These are phyloP conservation scores for Zaprionus capensis DNA, from an alignment of 1,140 invertebrate genomes.

Conservation along the genomic window DNA sequence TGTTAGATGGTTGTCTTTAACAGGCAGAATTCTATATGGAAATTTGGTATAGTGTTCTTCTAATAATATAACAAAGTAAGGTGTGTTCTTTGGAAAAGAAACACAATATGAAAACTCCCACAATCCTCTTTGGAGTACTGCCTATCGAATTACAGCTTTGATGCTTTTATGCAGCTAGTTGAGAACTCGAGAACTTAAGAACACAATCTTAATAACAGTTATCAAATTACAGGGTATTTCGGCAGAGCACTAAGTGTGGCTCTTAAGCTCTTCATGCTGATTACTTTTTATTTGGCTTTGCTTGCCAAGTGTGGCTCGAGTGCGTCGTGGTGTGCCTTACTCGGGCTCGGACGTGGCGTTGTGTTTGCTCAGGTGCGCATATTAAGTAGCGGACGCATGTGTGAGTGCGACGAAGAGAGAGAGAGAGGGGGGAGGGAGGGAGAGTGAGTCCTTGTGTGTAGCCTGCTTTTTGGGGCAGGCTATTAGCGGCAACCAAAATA, in stretches of 20 bases:
- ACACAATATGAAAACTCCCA: too few relatives aligned
- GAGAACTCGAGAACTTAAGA: not conserved
- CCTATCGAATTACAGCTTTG: not conserved
- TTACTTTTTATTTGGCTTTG: slow-evolving; percentile 32
- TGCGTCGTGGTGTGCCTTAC: slow-evolving; percentile 60
- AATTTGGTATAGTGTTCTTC: too few relatives aligned
- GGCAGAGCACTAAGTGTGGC: not conserved
- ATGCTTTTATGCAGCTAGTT: not conserved
- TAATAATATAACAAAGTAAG: too few relatives aligned
- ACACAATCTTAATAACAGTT: not conserved
- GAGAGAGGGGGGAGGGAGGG: slow-evolving; percentile 8
- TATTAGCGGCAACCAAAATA: slow-evolving; percentile 57
- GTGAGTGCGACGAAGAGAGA: slow-evolving; percentile 4
- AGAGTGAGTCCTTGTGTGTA: slow-evolving; percentile 24
- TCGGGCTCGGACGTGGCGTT: slow-evolving; percentile 38
- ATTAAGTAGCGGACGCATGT: slow-evolving; percentile 72
- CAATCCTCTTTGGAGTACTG: too few relatives aligned
- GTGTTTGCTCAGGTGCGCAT: slow-evolving; percentile 73
- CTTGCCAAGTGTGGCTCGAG: slow-evolving; percentile 38
- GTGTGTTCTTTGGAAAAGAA: too few relatives aligned
- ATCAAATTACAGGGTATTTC: slow-evolving; percentile 3
- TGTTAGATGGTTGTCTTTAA: too few relatives aligned
- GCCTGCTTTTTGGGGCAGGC: slow-evolving; percentile 59
- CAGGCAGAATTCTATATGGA: too few relatives aligned
- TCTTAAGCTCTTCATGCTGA: slow-evolving; percentile 4